Percentiles rank a stretch among this genome's conserved stretches.
These are phyloP conservation scores for Pangasius mekongensis DNA, from an alignment of 2,797 vertebrate genomes.

Conservation along the genomic window DNA sequence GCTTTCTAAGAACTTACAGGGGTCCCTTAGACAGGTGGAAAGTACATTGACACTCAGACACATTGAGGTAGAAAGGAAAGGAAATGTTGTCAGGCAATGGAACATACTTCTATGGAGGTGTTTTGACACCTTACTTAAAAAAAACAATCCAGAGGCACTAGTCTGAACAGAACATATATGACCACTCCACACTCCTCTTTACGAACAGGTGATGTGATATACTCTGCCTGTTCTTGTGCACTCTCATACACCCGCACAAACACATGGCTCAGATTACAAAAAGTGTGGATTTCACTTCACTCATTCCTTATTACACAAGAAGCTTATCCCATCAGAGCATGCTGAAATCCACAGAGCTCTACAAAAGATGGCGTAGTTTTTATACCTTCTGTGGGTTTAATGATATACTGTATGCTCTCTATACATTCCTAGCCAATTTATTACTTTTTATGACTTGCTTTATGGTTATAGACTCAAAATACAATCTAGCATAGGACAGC, in stretches of 20 bases:
- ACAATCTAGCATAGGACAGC: not conserved
- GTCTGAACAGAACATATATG: conserved; percentile 1
- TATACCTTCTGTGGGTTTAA: not conserved
- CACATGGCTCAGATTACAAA: conserved; percentile 24
- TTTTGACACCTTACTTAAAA: not conserved
- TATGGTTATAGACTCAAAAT: not conserved
- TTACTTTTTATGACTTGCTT: not conserved
- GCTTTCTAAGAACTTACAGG: conserved; percentile 20
- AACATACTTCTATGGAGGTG: not conserved
- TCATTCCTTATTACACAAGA: conserved; percentile 11
- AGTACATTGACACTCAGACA: not conserved
- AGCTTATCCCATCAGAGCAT: conserved; percentile 6
- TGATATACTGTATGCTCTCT: not conserved
- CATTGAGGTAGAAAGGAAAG: not conserved
- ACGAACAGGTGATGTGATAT: conserved; percentile 28
- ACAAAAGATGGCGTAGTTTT: not conserved
- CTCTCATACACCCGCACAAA: not conserved
- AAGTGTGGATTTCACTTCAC: conserved; percentile 17
- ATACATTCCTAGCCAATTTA: not conserved
- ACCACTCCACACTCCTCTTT: conserved; percentile 5
- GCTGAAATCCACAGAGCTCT: not conserved
- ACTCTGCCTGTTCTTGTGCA: not conserved
- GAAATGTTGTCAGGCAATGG: not conserved
- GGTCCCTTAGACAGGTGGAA: not conserved
- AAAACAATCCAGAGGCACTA: not conserved